phyloP scores from a whole-genome alignment of 2,888 invertebrate genomes.

The Tryphoninae sp. region DNA sequence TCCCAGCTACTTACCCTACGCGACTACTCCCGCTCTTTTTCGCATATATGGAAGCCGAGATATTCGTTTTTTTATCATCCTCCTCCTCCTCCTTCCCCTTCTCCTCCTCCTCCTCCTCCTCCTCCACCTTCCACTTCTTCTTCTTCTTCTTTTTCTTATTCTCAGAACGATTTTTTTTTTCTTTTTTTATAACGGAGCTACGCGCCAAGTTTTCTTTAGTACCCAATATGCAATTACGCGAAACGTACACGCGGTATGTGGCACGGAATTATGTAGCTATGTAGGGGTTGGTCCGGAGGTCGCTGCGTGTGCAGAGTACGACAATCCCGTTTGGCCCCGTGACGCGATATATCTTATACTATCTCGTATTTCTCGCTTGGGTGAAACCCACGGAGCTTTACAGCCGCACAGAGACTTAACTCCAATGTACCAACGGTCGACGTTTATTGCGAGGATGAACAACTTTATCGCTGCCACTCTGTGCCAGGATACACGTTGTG shows the following conservation, averaged over 20 bases:
- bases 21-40: slow-evolving; percentile 11
- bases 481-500: slow-evolving; percentile 8
- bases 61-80: slow-evolving; percentile 21
- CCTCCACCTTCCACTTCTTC: not conserved
- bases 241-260: slow-evolving; percentile 24
- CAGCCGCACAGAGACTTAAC: slow-evolving; percentile 36
- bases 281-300: not conserved
- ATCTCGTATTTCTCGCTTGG: slow-evolving; percentile 26
- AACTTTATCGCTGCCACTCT: slow-evolving; percentile 29
- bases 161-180: not conserved
- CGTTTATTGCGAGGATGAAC: slow-evolving; percentile 54
- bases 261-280: slow-evolving; percentile 12
- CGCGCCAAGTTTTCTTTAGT: slow-evolving; percentile 60
- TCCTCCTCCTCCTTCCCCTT: not conserved
- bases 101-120: not conserved
- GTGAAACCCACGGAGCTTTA: slow-evolving; percentile 28
- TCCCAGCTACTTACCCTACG: slow-evolving; percentile 19
- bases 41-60: slow-evolving; percentile 29
- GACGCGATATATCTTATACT: slow-evolving; percentile 22
- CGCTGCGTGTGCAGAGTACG: slow-evolving; percentile 9
- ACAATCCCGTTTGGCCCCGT: slow-evolving; percentile 19
- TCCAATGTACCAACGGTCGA: slow-evolving; percentile 55
- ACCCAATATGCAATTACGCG: slow-evolving; percentile 62
- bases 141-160: not conserved
- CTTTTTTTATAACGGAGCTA: slow-evolving; percentile 21